Evolutionary conservation across 2,888 invertebrate species (phyloP), one percentile per base, ranked within the genome.

Genomic region (Netelia melanura): DNA sequence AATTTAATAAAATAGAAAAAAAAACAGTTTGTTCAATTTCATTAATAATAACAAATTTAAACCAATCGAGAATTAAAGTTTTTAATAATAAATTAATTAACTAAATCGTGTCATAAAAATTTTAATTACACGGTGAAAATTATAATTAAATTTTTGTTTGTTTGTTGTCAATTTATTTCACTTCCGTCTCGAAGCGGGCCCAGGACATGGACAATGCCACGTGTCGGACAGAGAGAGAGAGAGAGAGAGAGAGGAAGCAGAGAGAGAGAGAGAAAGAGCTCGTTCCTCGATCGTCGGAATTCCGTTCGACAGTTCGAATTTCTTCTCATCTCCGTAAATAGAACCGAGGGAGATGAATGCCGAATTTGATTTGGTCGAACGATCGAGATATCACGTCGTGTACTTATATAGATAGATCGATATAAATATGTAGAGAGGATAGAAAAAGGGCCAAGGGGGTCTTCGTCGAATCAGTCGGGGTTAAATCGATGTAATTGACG

Each of bases 401-500:
- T n/a, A 11, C 17, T n/a, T 17, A 52, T 23, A 62, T n/a, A 3
- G 11, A 61, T n/a, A 48, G 62, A 25, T 38, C 71, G 44, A 70
- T 25, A 25, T 48, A 8, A 43, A 48, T 44, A 58, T 61, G 5
- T 30, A 30, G 30, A 5, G 64, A 38, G 43, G 62, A 52, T 54
- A 43, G 74, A 43, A 68, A 56, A 21, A 17, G 11, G 61, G 65
- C 71, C 48, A 68, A 61, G 58, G 75, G 70, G 74, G 56, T 75
- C 58, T 52, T 56, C 67, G 72, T 81, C 81, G 67, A 84, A 84
- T 84, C 81, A 81, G 81, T 48, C 48, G 74, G 48, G 81, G 84
- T 86, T 82, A 86, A 30, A 87, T 81, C 84, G 86, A 77, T 68
- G 68, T 56, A 86, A 87, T 87, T 87, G 85, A 85, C 84, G 83